phyloP scores from a whole-genome alignment of 2,113 vertebrate species.

The Ctenodactylus gundi region DNA sequence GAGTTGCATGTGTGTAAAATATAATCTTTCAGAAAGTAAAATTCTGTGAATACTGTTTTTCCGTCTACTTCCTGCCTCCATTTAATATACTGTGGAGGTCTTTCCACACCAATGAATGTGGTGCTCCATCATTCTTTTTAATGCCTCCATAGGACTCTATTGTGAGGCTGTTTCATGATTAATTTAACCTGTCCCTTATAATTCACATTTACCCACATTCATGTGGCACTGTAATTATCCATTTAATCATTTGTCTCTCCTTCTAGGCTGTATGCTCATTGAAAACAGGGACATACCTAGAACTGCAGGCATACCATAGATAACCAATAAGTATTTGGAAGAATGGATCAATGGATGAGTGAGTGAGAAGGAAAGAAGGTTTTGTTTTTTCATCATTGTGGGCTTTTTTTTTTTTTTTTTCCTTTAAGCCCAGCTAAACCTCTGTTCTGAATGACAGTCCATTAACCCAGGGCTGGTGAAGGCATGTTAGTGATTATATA shows the following conservation, averaged over 20 bases:
- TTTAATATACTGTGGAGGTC: not conserved
- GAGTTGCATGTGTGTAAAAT: not conserved
- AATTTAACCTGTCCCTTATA: slow-evolving; percentile 62
- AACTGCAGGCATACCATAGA: not conserved
- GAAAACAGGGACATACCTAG: slow-evolving; percentile 11
- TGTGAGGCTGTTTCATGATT: slow-evolving; percentile 56
- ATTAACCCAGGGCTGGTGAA: slow-evolving; percentile 44
- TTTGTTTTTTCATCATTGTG: slow-evolving; percentile 11
- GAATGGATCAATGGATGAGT: not conserved
- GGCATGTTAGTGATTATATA: slow-evolving; percentile 42
- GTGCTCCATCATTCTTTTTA: slow-evolving; percentile 50
- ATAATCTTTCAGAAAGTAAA: slow-evolving; percentile 23
- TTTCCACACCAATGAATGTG: slow-evolving; percentile 33
- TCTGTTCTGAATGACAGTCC: slow-evolving; percentile 46
- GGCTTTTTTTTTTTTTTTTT: too few relatives aligned
- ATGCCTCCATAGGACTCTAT: slow-evolving; percentile 49
- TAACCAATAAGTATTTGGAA: not conserved
- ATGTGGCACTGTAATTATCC: slow-evolving; percentile 45
- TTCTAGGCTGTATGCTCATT: not conserved
- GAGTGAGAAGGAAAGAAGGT: slow-evolving; percentile 27
- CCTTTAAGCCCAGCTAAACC: too few relatives aligned
- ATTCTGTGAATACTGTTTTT: not conserved
- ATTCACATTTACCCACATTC: slow-evolving; percentile 50
- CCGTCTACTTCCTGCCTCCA: not conserved
- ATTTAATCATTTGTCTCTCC: slow-evolving; percentile 58